phyloP scores from a whole-genome alignment of 2,888 invertebrate species.

The Aphidoletes aphidimyza region DNA sequence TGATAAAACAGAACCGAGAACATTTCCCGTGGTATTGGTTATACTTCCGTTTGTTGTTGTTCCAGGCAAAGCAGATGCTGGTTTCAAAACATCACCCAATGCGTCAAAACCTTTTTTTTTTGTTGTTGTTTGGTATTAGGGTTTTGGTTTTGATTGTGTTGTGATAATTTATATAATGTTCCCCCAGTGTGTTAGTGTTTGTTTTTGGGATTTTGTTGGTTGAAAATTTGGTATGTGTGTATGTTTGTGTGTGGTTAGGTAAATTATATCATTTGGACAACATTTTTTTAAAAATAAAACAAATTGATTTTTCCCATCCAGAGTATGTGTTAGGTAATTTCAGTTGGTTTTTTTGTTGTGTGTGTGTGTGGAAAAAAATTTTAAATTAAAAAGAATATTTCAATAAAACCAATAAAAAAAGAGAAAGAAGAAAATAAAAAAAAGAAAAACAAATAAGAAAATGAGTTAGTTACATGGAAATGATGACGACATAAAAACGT shows the following conservation, averaged over 20 bases:
- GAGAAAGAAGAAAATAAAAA: slow-evolving; percentile 55
- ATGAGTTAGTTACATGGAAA: slow-evolving; percentile 54
- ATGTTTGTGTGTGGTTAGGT: not conserved
- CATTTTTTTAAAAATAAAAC: too few relatives aligned
- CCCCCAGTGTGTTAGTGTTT: not conserved
- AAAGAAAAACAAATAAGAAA: slow-evolving; percentile 56
- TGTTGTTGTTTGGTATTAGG: slow-evolving; percentile 52
- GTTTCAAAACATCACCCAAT: slow-evolving; percentile 78
- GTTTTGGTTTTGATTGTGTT: slow-evolving; percentile 51
- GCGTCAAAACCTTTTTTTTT: slow-evolving; percentile 74
- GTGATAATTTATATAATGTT: not conserved
- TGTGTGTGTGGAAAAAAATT: slow-evolving; percentile 1
- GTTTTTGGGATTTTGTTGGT: slow-evolving; percentile 2
- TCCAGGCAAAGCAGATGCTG: slow-evolving; percentile 69
- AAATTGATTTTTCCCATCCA: too few relatives aligned
- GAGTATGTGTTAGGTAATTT: too few relatives aligned
- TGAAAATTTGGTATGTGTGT: not conserved
- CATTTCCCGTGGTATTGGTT: slow-evolving; percentile 63
- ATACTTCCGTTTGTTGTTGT: slow-evolving; percentile 59
- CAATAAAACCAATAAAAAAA: not conserved
- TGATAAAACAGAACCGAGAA: slow-evolving; percentile 62
- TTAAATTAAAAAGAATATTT: not conserved
- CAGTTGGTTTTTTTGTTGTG: not conserved
- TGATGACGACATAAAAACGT: slow-evolving; percentile 3
- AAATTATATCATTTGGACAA: too few relatives aligned